phyloP scores from a whole-genome alignment of 2,113 vertebrate species.

The Crotalus helleri region DNA sequence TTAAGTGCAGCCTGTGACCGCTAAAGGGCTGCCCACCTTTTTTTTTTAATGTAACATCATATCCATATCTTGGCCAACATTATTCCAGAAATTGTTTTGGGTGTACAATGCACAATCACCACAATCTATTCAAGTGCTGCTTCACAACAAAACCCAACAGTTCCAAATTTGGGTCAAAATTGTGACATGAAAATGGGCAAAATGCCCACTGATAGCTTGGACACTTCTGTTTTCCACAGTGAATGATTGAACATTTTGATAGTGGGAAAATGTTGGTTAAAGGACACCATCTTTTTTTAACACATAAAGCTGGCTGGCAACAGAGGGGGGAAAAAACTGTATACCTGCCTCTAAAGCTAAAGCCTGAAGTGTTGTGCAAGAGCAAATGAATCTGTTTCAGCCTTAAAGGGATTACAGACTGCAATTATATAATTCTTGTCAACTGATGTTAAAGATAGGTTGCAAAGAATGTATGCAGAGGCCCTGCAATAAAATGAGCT shows the following conservation, averaged over 20 bases:
- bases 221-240: slow-evolving; percentile 34
- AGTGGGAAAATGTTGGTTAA: slow-evolving; percentile 39
- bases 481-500: slow-evolving; percentile 76
- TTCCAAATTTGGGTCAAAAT: slow-evolving; percentile 40
- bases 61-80: not conserved
- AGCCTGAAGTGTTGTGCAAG: slow-evolving; percentile 82
- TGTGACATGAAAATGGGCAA: slow-evolving; percentile 43
- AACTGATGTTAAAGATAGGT: slow-evolving; percentile 83
- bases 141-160: not conserved
- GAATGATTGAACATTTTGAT: not conserved
- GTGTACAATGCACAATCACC: not conserved
- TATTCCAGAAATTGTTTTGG: not conserved
- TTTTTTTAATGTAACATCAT: not conserved
- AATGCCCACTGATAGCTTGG: not conserved
- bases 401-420: slow-evolving; percentile 85
- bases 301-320: slow-evolving; percentile 46
- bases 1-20: not conserved
- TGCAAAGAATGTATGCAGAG: slow-evolving; percentile 78
- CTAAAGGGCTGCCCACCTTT: not conserved
- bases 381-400: slow-evolving; percentile 77
- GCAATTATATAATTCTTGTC: slow-evolving; percentile 95
- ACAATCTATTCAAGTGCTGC: not conserved
- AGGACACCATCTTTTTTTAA: slow-evolving; percentile 48
- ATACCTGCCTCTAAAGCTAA: slow-evolving; percentile 56
- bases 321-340: slow-evolving; percentile 4